Base-by-base conservation (phyloP, 2,888 invertebrate genomes). In the Dryobota labecula region DNA sequence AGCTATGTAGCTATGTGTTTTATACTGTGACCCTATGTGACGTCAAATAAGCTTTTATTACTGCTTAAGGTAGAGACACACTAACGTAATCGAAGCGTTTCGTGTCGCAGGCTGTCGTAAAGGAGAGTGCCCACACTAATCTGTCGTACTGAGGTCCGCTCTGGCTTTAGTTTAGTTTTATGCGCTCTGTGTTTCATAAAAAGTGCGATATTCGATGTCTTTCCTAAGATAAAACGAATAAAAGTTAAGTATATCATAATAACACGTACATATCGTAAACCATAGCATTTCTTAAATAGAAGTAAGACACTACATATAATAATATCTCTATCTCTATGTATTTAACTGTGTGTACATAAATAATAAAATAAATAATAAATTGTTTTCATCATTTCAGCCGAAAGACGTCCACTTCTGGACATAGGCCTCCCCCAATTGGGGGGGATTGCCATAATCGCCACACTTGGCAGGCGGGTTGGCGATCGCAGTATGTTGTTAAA, bases 21-120 rank as follows among this genome's bases (percentile, higher is more conserved):
- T 76, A 73, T 70, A 62, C 76, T 76, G 81, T 76, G 80, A 81
- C 76, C 82, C 73, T 67, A 67, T 78, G 73, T 75, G 60, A 72
- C 33, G 64, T 66, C 57, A 69, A 73, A 76, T 43, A 61, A 64
- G 58, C 7, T 49, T 63, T 65, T 57, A 58, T 62, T 69, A 51
- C 49, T 38, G 56, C 58, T 65, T 63, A 63, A 49, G 58, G 41
- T 36, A 33, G 47, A 7, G 18, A n/a, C 43, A 76, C 27, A 76
- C 33, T 18, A 36, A 15, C 7, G 36, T 36, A 11, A 36, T 56
- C 27, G 18, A 18, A 2, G 13, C 4, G 27, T 45, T n/a, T 24
- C 33, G 30, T 51, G n/a, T 41, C 38, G n/a, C 18, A 5, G 49
- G 8, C n/a, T 36, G 51, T 27, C n/a, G n/a, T n/a, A 15, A 69